phyloP scores from a whole-genome alignment of 2,113 vertebrate species.

The Eupsittula cactorum region DNA sequence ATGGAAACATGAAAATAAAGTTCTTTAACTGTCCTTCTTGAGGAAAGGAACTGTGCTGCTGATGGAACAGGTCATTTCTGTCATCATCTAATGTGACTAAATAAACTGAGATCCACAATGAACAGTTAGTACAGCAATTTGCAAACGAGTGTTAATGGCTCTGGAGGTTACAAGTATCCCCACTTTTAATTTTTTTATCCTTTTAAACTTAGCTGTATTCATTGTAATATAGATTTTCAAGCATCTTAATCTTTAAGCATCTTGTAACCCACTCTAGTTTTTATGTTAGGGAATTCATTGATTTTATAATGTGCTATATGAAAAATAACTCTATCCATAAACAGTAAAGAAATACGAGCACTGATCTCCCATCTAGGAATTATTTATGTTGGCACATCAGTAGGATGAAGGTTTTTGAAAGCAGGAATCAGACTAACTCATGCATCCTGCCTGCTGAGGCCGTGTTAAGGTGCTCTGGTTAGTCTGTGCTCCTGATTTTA shows the following conservation, averaged over 20 bases:
- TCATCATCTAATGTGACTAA: not conserved
- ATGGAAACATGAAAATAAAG: not conserved
- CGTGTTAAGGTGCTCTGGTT: not conserved
- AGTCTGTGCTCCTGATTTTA: not conserved
- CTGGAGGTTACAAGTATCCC: not conserved
- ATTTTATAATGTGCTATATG: not conserved
- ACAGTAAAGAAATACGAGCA: not conserved
- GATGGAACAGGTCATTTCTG: not conserved
- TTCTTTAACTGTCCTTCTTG: not conserved
- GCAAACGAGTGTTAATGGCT: not conserved
- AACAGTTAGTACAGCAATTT: not conserved
- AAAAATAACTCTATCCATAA: not conserved
- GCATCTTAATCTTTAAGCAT: not conserved
- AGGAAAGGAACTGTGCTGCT: not conserved
- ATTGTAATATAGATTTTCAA: not conserved
- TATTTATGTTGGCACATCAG: not conserved
- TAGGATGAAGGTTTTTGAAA: not conserved
- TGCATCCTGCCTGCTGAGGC: not conserved
- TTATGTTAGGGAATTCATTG: not conserved
- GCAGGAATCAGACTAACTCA: not conserved
- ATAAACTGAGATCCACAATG: rapidly evolving
- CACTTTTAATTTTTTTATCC: not conserved
- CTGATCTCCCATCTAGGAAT: not conserved
- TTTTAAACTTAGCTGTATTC: not conserved
- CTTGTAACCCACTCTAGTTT: not conserved